Conservation (phyloP, 2,888 invertebrate species). For the Alcis repandata region DNA sequence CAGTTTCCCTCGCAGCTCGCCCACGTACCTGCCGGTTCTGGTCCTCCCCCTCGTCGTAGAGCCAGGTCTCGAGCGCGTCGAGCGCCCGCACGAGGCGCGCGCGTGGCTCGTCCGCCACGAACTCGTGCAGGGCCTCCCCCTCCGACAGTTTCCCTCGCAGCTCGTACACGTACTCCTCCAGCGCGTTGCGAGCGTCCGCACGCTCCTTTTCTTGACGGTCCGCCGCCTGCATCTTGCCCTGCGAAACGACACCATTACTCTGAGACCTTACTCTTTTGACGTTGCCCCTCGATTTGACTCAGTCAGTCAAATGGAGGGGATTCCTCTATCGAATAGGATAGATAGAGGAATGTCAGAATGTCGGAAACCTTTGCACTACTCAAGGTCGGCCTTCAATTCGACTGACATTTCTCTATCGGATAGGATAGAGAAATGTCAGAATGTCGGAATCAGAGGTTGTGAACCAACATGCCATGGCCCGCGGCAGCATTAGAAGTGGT, state of each 20-base stretch:
- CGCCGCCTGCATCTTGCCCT: conserved; percentile 93
- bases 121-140: conserved; percentile 91
- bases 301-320: no score
- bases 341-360: no score
- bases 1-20: conserved; percentile 96
- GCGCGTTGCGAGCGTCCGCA: conserved; percentile 97
- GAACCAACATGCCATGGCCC: no score
- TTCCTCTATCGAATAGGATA: no score
- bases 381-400: no score
- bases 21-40: conserved; percentile 88
- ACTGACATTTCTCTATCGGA: no score
- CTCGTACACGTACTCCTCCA: conserved; percentile 99
- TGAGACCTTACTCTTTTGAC: no score
- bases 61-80: conserved; percentile 97
- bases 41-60: conserved; percentile 98
- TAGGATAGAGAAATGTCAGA: no score
- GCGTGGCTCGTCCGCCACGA: conserved; percentile 91
- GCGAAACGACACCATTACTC: conserved; percentile 31
- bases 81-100: conserved; percentile 88
- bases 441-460: no score
- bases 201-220: conserved; percentile 98
- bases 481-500: no score
- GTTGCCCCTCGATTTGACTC: no score
- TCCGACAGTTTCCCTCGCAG: conserved; percentile 94
- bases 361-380: conserved; percentile 90